Conservation (phyloP, 1,140 invertebrate genomes). For the Copidosoma floridanum region DNA sequence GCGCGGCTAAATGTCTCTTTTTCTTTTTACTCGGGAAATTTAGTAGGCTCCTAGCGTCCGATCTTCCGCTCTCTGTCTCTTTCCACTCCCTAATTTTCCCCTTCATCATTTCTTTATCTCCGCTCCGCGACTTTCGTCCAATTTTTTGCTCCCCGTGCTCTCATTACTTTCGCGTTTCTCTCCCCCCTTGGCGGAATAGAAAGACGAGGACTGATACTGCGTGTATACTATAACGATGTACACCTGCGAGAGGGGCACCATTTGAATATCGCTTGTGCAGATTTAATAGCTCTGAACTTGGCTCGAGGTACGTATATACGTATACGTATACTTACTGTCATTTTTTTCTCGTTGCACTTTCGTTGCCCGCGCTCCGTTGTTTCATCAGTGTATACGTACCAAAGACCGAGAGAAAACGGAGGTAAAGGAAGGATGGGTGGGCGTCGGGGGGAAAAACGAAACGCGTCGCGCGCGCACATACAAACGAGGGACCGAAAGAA, state of each 20-base stretch:
- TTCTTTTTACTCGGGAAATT: not conserved
- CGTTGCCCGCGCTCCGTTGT: no score
- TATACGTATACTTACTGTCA: no score
- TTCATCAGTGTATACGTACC: no score
- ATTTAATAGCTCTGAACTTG: constrained; percentile 22
- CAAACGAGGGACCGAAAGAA: no score
- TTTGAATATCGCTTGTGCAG: constrained; percentile 17
- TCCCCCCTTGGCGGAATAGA: not conserved
- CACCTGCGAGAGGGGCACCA: not conserved
- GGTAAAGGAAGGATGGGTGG: no score
- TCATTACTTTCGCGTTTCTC: not conserved
- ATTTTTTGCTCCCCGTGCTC: not conserved
- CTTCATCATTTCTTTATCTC: constrained; percentile 14
- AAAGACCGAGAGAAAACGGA: no score
- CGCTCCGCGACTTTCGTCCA: not conserved
- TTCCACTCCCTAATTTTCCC: constrained; percentile 6
- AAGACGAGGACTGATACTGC: not conserved
- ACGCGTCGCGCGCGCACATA: no score
- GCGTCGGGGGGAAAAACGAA: no score
- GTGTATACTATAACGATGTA: not conserved
- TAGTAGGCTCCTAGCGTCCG: no score
- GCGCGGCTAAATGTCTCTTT: not conserved
- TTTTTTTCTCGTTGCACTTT: no score
- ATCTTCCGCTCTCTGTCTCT: not conserved
- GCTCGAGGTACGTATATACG: no score